These are phyloP conservation scores for Nemurella pictetii DNA, from an alignment of 2,888 invertebrate genomes.

Conservation along the genomic window DNA sequence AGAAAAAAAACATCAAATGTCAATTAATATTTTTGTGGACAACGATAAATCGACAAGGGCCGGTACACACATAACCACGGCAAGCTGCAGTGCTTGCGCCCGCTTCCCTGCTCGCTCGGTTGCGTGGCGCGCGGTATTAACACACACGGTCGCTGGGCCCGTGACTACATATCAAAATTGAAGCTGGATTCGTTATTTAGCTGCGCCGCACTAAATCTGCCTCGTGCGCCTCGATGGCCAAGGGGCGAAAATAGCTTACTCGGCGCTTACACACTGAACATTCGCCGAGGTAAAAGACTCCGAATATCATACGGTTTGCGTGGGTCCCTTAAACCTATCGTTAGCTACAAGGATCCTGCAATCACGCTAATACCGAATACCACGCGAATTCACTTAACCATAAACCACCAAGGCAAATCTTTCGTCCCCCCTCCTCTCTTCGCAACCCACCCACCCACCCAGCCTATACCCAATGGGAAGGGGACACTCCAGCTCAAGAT, in stretches of 20 bases:
- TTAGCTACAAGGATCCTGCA: conserved; percentile 23
- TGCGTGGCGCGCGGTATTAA: not conserved
- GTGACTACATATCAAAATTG: conserved; percentile 23
- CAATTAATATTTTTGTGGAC: conserved; percentile 30
- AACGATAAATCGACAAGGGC: conserved; percentile 16
- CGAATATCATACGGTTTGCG: not conserved
- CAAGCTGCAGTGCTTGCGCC: not conserved
- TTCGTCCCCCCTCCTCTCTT: not conserved
- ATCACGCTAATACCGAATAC: conserved; percentile 29
- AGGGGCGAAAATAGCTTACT: conserved; percentile 21
- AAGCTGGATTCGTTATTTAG: conserved; percentile 24
- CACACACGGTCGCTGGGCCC: not conserved
- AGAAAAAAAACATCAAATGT: conserved; percentile 29
- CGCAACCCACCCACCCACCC: not conserved
- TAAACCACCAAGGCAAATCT: conserved; percentile 20
- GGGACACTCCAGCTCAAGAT: conserved; percentile 12
- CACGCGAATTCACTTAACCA: conserved; percentile 30
- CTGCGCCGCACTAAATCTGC: not conserved
- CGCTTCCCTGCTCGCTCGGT: not conserved
- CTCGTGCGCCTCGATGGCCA: not conserved
- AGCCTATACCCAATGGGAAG: not conserved
- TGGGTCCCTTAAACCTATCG: conserved; percentile 14
- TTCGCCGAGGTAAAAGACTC: conserved; percentile 7
- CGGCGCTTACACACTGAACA: not conserved
- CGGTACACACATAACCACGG: not conserved